Evolutionary conservation across 1,140 invertebrate species (phyloP), one percentile per base, ranked within the genome.

Genomic region (Mylabris phalerata): DNA sequence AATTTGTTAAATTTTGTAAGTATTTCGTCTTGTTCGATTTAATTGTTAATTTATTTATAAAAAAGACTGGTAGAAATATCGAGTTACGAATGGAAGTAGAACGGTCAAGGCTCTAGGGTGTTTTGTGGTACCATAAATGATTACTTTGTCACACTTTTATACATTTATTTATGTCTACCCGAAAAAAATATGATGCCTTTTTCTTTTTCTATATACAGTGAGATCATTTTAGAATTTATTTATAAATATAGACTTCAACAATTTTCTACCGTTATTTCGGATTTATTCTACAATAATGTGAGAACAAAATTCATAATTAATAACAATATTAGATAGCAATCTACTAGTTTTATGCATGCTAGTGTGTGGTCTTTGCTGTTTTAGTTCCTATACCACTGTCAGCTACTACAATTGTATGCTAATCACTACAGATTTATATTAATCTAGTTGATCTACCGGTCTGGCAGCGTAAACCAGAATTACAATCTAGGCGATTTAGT

Each of bases 71-170:
- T 32, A 7, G 32, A 48, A 48, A 48, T 13, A 4, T 48, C 24
- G 45, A 11, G 11, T 48, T 10, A 9, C 11, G 4, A 25, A 48
- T 19, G n/a, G 40, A 52, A 52, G 50, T 52, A 52, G 50, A 43
- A 9, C 50, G 50, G 50, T 52, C 50, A 52, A 43, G 42, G 3
- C 50, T 43, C 24, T 11, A 43, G 50, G 50, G n/a, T 52, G 42
- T 40, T 44, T 42, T 13, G 46, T 48, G 46, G n/a, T 27, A 26
- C 46, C 27, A 48, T 13, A 25, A 24, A 41, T 43, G n/a, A 42
- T 43, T 52, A 43, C 24, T 40, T 42, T 52, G 40, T 52, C 40
- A 51, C 50, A 51, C 38, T 51, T 51, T 25, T 24, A 24, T 10
- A 48, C 9, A 13, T 10, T 25, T 48, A 27, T 48, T 48, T 7